These are phyloP conservation scores for Thaumetopoea pityocampa DNA, from an alignment of 1,140 invertebrate species.

Conservation along the genomic window DNA sequence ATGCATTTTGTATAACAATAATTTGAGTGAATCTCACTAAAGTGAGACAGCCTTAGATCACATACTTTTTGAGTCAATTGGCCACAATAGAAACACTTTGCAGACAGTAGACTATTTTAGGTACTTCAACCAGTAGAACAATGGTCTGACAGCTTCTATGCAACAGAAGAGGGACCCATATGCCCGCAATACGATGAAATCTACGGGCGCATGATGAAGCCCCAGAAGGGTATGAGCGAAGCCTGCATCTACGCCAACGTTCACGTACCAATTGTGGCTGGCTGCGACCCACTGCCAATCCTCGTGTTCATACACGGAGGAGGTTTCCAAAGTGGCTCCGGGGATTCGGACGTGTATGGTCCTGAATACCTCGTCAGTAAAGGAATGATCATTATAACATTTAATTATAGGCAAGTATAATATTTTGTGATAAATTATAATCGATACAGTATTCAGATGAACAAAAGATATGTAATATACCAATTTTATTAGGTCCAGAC, in stretches of 20 bases:
- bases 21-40: too few species aligned
- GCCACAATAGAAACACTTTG: too few species aligned
- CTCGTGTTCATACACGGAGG: conserved; percentile 85
- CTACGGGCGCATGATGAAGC: conserved; percentile 30
- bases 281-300: conserved; percentile 72
- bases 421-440: background rate
- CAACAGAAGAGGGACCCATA: conserved; percentile 72
- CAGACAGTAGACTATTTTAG: conserved; percentile 46
- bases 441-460: background rate
- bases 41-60: too few species aligned
- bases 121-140: conserved; percentile 75
- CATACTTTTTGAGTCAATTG: background rate
- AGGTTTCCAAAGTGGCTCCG: conserved; percentile 76
- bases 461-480: conserved; percentile 1
- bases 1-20: too few species aligned
- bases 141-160: conserved; percentile 76
- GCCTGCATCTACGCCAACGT: conserved; percentile 54
- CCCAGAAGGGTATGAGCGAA: conserved; percentile 35
- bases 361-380: conserved; percentile 78
- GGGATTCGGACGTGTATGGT: conserved; percentile 69
- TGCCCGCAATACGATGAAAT: conserved; percentile 68
- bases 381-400: conserved; percentile 78
- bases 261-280: conserved; percentile 40
- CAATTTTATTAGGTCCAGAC: too few species aligned
- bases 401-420: conserved; percentile 75